Base-by-base conservation (phyloP, 1,140 invertebrate species). In the Pseudomyrmex dendroicus region DNA sequence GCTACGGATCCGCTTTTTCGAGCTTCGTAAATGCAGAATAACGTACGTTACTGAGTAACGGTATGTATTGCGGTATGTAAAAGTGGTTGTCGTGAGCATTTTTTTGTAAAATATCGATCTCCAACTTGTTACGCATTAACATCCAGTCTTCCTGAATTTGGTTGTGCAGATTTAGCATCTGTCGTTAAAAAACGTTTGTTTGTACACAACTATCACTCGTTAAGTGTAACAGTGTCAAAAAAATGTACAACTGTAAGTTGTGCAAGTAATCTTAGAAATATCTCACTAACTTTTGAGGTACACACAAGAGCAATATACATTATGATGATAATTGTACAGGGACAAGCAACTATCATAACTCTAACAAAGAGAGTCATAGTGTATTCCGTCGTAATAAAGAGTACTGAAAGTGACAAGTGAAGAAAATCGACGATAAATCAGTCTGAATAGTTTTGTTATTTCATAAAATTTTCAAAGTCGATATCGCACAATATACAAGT, bases 91-190 rank as follows among this genome's bases (percentile, higher is more conserved):
- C 1, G 20, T 64, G 20, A 46, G 66, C 50, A 63, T 72, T 17
- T 63, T 80, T 62, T 7, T 72, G 10, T 35, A 84, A n/a, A 48
- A 80, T 84, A 35, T 84, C 35, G 12, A 15, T n/a, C 80, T 84
- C 74, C 50, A 44, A 17, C 13, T 83, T 73, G n/a, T 35, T 46
- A 50, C 13, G 50, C 13, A 76, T 8, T 15, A 50, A 22, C 1
- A 15, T 77, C 73, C 73, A 83, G 7, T 83, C 82, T 4, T 77
- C 13, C 20, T 59, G 62, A 0, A 83, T 61, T 22, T 13, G 12
- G 22, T 77, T 10, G 10, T 67, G 25, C 3, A 83, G 12, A 48
- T 25, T 67, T 67, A 22, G 17, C 35, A 83, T 68, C 73, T 83
- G 46, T 35, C 20, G 50, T 52, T 62, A 35, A 7, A 8, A 52